These are phyloP conservation scores for Trachymyrmex cornetzi DNA, from an alignment of 1,140 invertebrate species.

Conservation along the genomic window DNA sequence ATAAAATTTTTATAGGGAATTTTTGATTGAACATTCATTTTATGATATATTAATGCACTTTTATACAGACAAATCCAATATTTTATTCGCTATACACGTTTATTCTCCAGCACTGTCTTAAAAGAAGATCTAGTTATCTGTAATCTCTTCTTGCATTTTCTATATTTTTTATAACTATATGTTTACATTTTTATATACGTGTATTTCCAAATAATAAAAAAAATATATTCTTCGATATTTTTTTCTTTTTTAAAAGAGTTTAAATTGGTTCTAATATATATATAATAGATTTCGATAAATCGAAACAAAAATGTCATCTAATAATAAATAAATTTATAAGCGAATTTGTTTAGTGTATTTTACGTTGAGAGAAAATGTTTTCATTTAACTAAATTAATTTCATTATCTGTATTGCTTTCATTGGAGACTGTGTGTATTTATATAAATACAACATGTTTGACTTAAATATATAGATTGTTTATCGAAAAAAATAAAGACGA, in stretches of 20 bases:
- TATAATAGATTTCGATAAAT: neutral
- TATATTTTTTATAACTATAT: neutral
- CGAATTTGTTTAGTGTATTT: neutral
- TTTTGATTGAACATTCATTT: conserved; percentile 57
- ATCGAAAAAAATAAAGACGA: too few species aligned
- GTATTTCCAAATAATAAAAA: neutral
- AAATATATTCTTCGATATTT: neutral
- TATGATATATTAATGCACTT: conserved; percentile 59
- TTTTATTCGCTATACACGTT: conserved; percentile 38
- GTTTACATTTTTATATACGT: neutral
- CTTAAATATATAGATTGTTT: too few species aligned
- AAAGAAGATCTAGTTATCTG: neutral
- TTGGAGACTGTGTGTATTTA: too few species aligned
- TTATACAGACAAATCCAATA: conserved; percentile 1
- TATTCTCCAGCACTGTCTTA: conserved; percentile 23
- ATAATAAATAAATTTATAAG: neutral
- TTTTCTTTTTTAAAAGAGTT: neutral
- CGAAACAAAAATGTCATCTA: neutral
- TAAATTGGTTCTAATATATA: neutral
- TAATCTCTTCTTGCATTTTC: neutral
- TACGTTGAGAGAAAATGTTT: neutral
- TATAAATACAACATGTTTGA: too few species aligned
- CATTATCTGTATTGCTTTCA: too few species aligned
- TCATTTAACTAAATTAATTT: too few species aligned
- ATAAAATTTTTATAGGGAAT: conserved; percentile 62